A percentile compares a stretch with the other conserved stretches of the same genome.
Evolutionary conservation across 2,113 vertebrate genomes (phyloP).

Genomic region (Salvelinus alpinus): DNA sequence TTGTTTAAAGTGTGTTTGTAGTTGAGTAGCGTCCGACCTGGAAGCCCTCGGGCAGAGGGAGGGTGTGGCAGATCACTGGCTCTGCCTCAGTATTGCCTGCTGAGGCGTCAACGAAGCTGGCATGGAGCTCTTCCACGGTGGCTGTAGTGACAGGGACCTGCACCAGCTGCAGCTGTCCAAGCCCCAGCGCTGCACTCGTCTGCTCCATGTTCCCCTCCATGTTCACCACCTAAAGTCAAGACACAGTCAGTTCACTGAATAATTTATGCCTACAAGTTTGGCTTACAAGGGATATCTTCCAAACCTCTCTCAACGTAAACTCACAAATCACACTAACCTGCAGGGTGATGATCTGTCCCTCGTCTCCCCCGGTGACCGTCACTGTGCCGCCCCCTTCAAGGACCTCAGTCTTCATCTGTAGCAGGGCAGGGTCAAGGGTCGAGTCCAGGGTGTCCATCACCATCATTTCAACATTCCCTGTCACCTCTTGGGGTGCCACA

Average conservation of each 20-base stretch:
- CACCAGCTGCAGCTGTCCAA: conserved; percentile 88
- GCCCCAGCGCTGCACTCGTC: conserved; percentile 73
- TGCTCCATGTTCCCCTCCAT: conserved; percentile 82
- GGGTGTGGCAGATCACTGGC: conserved; percentile 88
- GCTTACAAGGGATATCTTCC: no score
- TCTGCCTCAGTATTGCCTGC: conserved; percentile 82
- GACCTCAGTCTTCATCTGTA: conserved; percentile 91
- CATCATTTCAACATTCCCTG: conserved; percentile 77
- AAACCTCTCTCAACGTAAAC: not conserved
- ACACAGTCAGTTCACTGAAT: not conserved
- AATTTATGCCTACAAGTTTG: not conserved
- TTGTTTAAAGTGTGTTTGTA: not conserved
- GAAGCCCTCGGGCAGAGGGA: conserved; percentile 88
- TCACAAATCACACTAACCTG: not conserved
- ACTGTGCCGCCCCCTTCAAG: conserved; percentile 76
- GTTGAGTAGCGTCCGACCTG: conserved; percentile 54
- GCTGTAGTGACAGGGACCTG: conserved; percentile 85
- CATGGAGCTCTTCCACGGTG: conserved; percentile 86
- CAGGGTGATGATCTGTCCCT: conserved; percentile 88
- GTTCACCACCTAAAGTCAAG: conserved; percentile 80
- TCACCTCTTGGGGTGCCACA: not conserved
- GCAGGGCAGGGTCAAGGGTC: conserved; percentile 72
- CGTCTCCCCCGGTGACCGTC: conserved; percentile 82
- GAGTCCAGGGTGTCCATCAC: conserved; percentile 83
- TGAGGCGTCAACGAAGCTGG: conserved; percentile 79